These are phyloP conservation scores for Pseudomugil tenellus DNA, from an alignment of 2,797 vertebrate genomes.

Conservation along the genomic window DNA sequence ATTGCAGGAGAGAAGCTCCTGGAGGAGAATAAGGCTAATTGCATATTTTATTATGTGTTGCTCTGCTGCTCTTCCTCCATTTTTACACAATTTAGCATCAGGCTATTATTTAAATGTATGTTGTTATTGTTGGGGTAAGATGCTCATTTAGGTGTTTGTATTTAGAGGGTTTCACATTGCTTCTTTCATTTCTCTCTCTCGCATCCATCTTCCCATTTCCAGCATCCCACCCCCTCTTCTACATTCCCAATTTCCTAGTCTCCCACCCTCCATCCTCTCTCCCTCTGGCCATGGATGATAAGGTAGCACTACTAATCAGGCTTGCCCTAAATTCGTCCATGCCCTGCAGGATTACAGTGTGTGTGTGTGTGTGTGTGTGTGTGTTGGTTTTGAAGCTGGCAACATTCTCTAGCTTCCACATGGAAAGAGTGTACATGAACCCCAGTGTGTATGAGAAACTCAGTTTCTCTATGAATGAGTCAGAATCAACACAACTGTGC, in stretches of 20 bases:
- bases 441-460: constrained; percentile 32
- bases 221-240: constrained; percentile 39
- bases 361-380: constrained; percentile 22
- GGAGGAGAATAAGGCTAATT: constrained; percentile 18
- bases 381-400: constrained; percentile 50
- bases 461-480: constrained; percentile 51
- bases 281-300: constrained; percentile 77
- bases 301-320: constrained; percentile 84
- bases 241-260: constrained; percentile 28
- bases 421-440: constrained; percentile 35
- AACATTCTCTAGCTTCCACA: constrained; percentile 37
- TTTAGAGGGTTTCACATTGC: constrained; percentile 11
- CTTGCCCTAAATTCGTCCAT: constrained; percentile 85
- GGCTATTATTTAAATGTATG: not conserved
- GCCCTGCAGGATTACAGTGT: constrained; percentile 79
- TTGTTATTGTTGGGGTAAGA: not conserved
- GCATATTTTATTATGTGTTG: constrained; percentile 23
- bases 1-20: too few species aligned
- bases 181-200: constrained; percentile 14
- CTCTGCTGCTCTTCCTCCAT: constrained; percentile 5
- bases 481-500: constrained; percentile 47
- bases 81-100: not conserved
- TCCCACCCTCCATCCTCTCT: constrained; percentile 23
- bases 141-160: constrained; percentile 8
- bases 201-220: constrained; percentile 24